Evolutionary conservation across 2,888 invertebrate species (phyloP).

Genomic region (Cryptus viduatorius): DNA sequence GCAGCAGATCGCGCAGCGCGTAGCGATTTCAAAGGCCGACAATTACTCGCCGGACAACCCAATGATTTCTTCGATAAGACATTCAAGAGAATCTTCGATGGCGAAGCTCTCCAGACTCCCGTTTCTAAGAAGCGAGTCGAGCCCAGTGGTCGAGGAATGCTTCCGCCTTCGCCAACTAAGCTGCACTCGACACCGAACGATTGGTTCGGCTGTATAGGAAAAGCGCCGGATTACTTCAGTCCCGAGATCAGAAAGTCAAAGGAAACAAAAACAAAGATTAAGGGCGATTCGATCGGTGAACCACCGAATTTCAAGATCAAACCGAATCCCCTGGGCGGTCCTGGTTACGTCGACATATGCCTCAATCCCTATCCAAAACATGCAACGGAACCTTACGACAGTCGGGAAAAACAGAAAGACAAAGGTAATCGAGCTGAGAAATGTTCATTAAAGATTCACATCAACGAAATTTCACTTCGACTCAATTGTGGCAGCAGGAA

Average conservation of each 20-base stretch:
- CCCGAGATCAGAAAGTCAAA: conserved; percentile 71
- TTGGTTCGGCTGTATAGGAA: conserved; percentile 85
- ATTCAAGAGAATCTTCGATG: conserved; percentile 84
- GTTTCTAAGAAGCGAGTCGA: conserved; percentile 42
- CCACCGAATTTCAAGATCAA: conserved; percentile 77
- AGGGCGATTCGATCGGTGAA: conserved; percentile 60
- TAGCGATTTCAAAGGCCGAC: conserved; percentile 72
- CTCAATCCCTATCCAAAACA: conserved; percentile 85
- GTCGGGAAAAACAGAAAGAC: conserved; percentile 28
- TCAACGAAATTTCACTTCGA: conserved; percentile 10
- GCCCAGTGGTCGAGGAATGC: conserved; percentile 41
- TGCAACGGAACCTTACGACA: conserved; percentile 74
- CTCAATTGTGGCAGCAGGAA: conserved; percentile 35
- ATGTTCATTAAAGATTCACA: conserved; percentile 20
- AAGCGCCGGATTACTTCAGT: conserved; percentile 78
- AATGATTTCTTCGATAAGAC: conserved; percentile 85
- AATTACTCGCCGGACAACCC: conserved; percentile 71
- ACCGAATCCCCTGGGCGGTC: conserved; percentile 84
- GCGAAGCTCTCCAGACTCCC: conserved; percentile 79
- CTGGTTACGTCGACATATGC: conserved; percentile 86
- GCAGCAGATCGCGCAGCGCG: conserved; percentile 28
- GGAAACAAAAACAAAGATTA: conserved; percentile 45
- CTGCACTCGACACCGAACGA: conserved; percentile 86
- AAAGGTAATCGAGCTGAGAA: conserved; percentile 36
- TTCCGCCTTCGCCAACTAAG: conserved; percentile 81